phyloP scores from a whole-genome alignment of 2,888 invertebrate species.

The Biston betularia region DNA sequence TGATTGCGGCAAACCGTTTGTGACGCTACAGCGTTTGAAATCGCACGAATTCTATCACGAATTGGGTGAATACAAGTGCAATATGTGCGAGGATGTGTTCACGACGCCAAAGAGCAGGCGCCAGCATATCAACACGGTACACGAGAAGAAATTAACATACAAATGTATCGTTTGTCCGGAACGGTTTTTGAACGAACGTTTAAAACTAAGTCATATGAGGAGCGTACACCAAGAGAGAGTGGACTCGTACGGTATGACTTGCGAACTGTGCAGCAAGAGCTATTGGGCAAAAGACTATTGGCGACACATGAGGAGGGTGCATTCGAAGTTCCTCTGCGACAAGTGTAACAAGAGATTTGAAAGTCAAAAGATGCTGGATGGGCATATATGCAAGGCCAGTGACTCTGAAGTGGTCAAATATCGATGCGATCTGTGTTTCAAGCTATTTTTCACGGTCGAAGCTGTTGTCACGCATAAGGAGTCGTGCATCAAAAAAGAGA shows the following conservation, averaged over 20 bases:
- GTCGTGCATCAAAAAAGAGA: background rate
- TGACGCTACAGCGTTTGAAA: constrained; percentile 56
- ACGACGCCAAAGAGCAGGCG: constrained; percentile 59
- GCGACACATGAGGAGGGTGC: constrained; percentile 61
- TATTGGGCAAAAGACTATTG: constrained; percentile 76
- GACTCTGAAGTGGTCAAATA: constrained; percentile 40
- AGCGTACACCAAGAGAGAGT: constrained; percentile 59
- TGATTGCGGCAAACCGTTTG: constrained; percentile 67
- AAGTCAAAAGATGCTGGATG: constrained; percentile 47
- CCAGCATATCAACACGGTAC: constrained; percentile 61
- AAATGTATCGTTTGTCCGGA: constrained; percentile 65
- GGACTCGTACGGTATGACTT: constrained; percentile 49
- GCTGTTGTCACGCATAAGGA: constrained; percentile 8
- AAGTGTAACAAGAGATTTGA: constrained; percentile 54
- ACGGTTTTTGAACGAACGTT: constrained; percentile 50
- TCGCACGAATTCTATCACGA: constrained; percentile 73
- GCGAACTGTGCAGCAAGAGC: constrained; percentile 69
- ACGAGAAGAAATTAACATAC: constrained; percentile 48
- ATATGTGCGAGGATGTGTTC: constrained; percentile 77
- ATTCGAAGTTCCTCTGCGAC: constrained; percentile 16
- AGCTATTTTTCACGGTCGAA: constrained; percentile 44
- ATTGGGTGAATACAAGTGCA: constrained; percentile 70
- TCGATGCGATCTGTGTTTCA: constrained; percentile 55
- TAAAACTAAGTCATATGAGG: constrained; percentile 58
- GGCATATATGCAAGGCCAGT: constrained; percentile 51